Percentiles rank a stretch among this genome's conserved stretches.
Conservation (phyloP, 2,888 invertebrate genomes). For the Thumatha senex region DNA sequence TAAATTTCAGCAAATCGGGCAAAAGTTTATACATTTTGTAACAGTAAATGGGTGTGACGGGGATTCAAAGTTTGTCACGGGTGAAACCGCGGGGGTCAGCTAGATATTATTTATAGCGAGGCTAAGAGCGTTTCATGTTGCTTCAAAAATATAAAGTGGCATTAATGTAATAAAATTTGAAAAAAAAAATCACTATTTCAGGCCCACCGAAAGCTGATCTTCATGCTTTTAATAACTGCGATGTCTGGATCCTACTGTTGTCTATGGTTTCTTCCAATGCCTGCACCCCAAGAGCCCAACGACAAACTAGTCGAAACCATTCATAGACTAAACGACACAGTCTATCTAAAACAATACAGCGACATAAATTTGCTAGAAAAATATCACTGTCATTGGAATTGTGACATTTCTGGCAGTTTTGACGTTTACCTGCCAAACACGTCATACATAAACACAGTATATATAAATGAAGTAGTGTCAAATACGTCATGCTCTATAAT, state of each 20-base stretch:
- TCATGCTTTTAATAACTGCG: conserved; percentile 85
- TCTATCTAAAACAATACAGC: conserved; percentile 49
- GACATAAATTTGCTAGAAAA: conserved; percentile 50
- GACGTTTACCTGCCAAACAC: conserved; percentile 61
- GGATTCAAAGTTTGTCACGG: too few species aligned
- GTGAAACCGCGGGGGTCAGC: too few species aligned
- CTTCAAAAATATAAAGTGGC: too few species aligned
- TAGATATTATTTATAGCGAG: too few species aligned
- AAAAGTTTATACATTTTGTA: too few species aligned
- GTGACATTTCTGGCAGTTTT: conserved; percentile 47
- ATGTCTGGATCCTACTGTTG: conserved; percentile 88
- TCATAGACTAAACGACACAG: conserved; percentile 66
- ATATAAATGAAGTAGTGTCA: conserved; percentile 47
- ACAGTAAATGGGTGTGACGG: too few species aligned
- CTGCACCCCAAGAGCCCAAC: conserved; percentile 35
- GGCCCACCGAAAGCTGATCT: conserved; percentile 87
- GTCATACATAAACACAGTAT: conserved; percentile 59
- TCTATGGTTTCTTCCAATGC: conserved; percentile 85
- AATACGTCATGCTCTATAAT: conserved; percentile 61
- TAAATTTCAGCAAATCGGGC: too few species aligned
- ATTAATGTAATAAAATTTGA: background rate
- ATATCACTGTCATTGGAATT: conserved; percentile 70
- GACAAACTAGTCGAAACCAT: conserved; percentile 50
- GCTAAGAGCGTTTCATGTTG: too few species aligned
- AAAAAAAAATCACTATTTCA: conserved; percentile 55